These are phyloP conservation scores for Cossypha niveicapilla DNA, from an alignment of 2,797 vertebrate species.

Conservation along the genomic window DNA sequence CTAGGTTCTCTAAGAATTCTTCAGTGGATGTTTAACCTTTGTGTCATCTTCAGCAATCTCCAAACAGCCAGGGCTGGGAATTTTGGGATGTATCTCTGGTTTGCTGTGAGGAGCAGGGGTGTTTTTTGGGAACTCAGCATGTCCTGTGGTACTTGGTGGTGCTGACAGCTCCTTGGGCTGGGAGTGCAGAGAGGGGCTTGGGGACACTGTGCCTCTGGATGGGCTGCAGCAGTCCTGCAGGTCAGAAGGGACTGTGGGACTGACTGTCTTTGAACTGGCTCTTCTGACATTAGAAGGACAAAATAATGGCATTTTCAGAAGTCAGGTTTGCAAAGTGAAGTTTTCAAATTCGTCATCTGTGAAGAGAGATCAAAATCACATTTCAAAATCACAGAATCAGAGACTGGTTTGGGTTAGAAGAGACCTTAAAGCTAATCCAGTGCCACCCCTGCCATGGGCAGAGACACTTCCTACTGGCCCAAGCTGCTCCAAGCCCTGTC, in stretches of 20 bases:
- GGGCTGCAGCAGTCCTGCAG: neutral
- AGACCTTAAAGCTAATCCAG: too few relatives aligned
- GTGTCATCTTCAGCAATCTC: neutral
- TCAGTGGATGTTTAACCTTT: neutral
- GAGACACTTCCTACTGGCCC: neutral
- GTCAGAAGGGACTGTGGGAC: fast-evolving
- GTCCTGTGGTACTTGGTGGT: neutral
- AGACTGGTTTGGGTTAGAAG: neutral
- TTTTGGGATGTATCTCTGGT: neutral
- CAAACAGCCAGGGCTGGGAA: neutral
- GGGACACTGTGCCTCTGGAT: fast-evolving
- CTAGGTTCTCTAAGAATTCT: neutral
- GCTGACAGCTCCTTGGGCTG: neutral
- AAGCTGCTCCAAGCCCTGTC: fast-evolving
- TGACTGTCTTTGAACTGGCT: neutral
- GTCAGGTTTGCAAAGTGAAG: neutral
- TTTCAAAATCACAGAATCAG: neutral
- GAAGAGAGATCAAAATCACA: neutral
- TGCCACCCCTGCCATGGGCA: neutral
- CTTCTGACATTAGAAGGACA: neutral
- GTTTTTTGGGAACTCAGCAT: neutral
- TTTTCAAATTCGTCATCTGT: neutral
- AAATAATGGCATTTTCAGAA: neutral
- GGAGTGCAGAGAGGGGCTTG: too few relatives aligned
- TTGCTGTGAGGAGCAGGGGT: neutral